These are phyloP conservation scores for Neopelma chrysocephalum DNA, from an alignment of 2,797 vertebrate species.

Conservation along the genomic window DNA sequence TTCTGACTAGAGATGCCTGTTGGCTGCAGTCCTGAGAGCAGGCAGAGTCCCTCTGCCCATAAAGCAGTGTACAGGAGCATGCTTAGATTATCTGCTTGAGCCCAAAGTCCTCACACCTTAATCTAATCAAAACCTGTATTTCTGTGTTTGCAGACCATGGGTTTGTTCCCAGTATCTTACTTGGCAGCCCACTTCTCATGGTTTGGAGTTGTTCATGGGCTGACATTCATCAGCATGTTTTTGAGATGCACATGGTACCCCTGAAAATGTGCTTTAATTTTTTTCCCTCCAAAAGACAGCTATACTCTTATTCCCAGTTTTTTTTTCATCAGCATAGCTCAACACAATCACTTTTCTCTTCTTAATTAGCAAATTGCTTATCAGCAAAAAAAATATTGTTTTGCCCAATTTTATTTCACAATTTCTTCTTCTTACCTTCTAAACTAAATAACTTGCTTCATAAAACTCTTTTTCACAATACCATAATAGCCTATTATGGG, in stretches of 20 bases:
- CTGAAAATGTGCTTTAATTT: neutral
- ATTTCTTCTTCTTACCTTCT: neutral
- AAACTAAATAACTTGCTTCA: neutral
- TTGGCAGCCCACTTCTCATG: neutral
- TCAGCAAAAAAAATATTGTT: neutral
- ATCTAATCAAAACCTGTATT: neutral
- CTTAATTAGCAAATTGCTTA: neutral
- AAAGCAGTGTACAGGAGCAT: rapidly evolving
- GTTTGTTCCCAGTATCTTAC: neutral
- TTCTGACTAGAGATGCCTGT: neutral
- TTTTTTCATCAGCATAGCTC: neutral
- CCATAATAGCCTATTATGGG: neutral
- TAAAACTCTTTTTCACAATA: neutral
- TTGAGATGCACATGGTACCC: neutral
- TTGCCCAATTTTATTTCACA: neutral
- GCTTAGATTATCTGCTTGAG: neutral
- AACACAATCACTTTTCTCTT: neutral
- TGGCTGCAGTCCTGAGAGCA: neutral
- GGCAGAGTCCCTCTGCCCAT: neutral
- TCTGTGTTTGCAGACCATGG: neutral
- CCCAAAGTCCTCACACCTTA: neutral
- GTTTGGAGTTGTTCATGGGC: neutral
- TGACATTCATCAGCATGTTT: neutral
- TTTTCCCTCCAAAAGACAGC: neutral
- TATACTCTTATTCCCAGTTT: neutral